These are phyloP conservation scores for Thereva nobilitata DNA, from an alignment of 2,888 invertebrate genomes.

Conservation along the genomic window DNA sequence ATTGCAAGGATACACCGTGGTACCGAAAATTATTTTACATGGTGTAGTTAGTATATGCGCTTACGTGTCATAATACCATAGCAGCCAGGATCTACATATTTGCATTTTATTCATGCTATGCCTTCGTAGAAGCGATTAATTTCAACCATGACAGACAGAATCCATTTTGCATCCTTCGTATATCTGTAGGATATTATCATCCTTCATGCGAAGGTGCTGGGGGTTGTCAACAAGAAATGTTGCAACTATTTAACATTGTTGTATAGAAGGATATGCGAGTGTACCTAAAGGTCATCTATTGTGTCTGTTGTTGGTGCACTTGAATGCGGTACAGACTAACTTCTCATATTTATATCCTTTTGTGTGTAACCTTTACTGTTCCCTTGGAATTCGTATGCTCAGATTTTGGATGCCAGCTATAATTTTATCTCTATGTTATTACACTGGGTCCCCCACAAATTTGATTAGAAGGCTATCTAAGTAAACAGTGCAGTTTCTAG, in stretches of 20 bases:
- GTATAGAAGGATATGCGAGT: not conserved
- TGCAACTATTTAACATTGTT: conserved; percentile 27
- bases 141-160: conserved; percentile 31
- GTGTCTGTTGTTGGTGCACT: too few relatives aligned
- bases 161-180: conserved; percentile 25
- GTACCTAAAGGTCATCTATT: too few relatives aligned
- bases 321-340: too few relatives aligned
- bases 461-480: too few relatives aligned
- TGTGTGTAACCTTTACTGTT: too few relatives aligned
- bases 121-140: conserved; percentile 25
- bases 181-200: conserved; percentile 22
- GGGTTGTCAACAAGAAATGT: conserved; percentile 26
- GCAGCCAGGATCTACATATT: conserved; percentile 19
- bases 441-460: too few relatives aligned
- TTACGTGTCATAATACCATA: conserved; percentile 14
- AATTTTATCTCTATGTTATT: too few relatives aligned
- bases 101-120: conserved; percentile 30
- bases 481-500: too few relatives aligned
- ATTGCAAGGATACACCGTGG: conserved; percentile 12
- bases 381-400: too few relatives aligned
- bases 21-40: not conserved
- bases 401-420: too few relatives aligned
- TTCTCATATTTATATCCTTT: too few relatives aligned
- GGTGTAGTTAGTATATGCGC: not conserved
- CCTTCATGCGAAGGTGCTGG: conserved; percentile 19